Evolutionary conservation across 2,888 invertebrate genomes (phyloP).

Genomic region (Pimpla rufipes): DNA sequence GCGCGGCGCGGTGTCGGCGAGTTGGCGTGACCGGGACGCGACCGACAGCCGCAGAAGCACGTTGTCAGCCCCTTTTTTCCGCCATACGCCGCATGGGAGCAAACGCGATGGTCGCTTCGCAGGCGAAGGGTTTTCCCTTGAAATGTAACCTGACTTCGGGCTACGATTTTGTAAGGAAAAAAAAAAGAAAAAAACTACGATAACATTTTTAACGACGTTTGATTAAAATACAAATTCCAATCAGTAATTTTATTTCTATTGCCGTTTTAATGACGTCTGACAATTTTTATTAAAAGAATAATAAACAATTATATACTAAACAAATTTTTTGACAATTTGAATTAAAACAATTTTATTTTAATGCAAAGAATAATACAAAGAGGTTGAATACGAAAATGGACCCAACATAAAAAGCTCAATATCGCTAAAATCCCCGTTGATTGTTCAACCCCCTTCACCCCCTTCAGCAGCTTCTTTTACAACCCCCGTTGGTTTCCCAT

Average conservation of each 20-base stretch:
- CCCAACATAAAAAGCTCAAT: too few species aligned
- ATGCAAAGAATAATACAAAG: too few species aligned
- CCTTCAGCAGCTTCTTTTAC: not conserved
- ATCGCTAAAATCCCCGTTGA: too few species aligned
- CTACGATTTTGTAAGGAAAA: not conserved
- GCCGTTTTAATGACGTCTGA: too few species aligned
- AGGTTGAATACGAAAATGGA: too few species aligned
- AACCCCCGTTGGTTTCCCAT: not conserved
- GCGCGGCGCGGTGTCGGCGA: constrained; percentile 25
- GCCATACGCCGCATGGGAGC: constrained; percentile 22
- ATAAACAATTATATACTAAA: too few species aligned
- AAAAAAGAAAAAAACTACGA: not conserved
- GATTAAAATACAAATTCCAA: not conserved
- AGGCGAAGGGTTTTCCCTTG: constrained; percentile 24
- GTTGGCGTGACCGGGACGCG: constrained; percentile 60
- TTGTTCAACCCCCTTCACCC: too few species aligned
- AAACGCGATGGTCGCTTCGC: constrained; percentile 49
- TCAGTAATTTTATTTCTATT: not conserved
- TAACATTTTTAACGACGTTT: not conserved
- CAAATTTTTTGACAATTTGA: too few species aligned
- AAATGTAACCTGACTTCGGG: not conserved
- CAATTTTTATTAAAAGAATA: too few species aligned
- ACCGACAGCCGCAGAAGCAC: constrained; percentile 14
- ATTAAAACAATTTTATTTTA: too few species aligned
- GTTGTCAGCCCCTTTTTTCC: not conserved